phyloP scores from a whole-genome alignment of 1,140 invertebrate species.

The Drosophila jambulina region DNA sequence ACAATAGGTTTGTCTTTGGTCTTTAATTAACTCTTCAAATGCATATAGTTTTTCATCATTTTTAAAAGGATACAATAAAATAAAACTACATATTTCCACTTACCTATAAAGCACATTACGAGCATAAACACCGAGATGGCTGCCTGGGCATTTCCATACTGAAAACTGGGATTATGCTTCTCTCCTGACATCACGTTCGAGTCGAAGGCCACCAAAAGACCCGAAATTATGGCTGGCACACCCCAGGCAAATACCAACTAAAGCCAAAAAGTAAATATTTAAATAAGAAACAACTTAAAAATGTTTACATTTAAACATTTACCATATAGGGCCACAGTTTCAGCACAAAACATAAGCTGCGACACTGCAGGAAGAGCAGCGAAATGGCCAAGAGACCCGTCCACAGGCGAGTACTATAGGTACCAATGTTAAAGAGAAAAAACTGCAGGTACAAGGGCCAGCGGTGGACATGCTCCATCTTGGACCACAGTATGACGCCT shows the following conservation, averaged over 20 bases:
- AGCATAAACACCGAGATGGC: slow-evolving; percentile 89
- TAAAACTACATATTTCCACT: neutral
- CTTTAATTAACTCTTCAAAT: slow-evolving; percentile 64
- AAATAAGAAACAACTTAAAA: neutral
- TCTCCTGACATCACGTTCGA: slow-evolving; percentile 85
- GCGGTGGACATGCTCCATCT: slow-evolving; percentile 85
- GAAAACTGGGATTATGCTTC: slow-evolving; percentile 91
- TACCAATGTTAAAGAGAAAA: slow-evolving; percentile 89
- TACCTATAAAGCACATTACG: slow-evolving; percentile 89
- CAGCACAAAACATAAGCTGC: slow-evolving; percentile 92
- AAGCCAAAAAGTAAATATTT: slow-evolving; percentile 60
- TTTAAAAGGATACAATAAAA: neutral
- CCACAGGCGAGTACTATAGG: slow-evolving; percentile 93
- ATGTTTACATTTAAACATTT: neutral
- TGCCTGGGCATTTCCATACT: slow-evolving; percentile 91
- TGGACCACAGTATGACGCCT: slow-evolving; percentile 90
- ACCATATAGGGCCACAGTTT: slow-evolving; percentile 88
- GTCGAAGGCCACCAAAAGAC: slow-evolving; percentile 86
- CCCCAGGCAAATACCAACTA: slow-evolving; percentile 92
- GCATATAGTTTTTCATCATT: slow-evolving; percentile 37
- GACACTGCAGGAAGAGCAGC: slow-evolving; percentile 92
- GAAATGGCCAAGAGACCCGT: slow-evolving; percentile 92
- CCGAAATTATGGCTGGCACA: slow-evolving; percentile 86
- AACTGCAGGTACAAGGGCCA: slow-evolving; percentile 90
- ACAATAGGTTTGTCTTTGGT: too few relatives aligned